Conservation (phyloP, 1,140 invertebrate species). For the Physella acuta region DNA sequence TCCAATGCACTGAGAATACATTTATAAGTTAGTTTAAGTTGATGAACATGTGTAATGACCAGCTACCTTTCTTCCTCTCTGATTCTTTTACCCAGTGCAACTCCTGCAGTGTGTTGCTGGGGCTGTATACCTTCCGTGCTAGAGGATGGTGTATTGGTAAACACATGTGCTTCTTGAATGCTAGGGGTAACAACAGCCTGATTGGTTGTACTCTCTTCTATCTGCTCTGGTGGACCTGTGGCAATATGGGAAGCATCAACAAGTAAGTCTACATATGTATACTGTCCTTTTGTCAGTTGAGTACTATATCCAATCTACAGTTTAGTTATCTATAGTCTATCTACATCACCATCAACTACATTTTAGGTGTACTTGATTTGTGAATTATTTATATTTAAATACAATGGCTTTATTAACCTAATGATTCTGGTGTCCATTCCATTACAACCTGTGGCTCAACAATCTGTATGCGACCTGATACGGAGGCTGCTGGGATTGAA, state of each 20-base stretch:
- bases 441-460: constrained; percentile 45
- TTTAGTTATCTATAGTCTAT: no score
- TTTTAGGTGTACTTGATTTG: no score
- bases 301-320: no score
- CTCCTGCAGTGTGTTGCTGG: constrained; percentile 29
- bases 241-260: no score
- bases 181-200: constrained; percentile 30
- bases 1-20: background rate
- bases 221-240: constrained; percentile 1
- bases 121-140: constrained; percentile 25
- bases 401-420: no score
- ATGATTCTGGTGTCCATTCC: constrained; percentile 27
- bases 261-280: no score
- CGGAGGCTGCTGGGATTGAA: constrained; percentile 31
- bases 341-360: no score
- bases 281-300: no score
- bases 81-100: constrained; percentile 18
- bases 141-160: constrained; percentile 41
- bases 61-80: constrained; percentile 20
- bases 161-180: constrained; percentile 26
- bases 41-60: background rate
- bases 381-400: no score
- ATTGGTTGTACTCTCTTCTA: constrained; percentile 19
- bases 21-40: background rate
- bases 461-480: constrained; percentile 49